Conservation (phyloP, 2,888 invertebrate species). For the Meteorus cinctellus region DNA sequence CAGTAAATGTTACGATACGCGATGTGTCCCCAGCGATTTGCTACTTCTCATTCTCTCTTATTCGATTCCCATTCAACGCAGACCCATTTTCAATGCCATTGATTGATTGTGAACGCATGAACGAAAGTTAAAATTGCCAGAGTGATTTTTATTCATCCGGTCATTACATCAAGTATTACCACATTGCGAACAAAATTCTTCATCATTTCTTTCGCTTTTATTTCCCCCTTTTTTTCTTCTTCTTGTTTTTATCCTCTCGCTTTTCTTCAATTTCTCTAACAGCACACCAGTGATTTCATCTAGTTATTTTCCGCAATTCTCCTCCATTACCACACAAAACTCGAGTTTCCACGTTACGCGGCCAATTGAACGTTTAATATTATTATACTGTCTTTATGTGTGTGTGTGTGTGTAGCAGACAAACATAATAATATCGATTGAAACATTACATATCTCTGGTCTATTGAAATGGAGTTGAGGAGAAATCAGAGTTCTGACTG, state of each 20-base stretch:
- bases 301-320: constrained; percentile 1
- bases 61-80: constrained; percentile 8
- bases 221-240: background rate
- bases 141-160: constrained; percentile 25
- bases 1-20: constrained; percentile 34
- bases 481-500: no score
- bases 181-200: background rate
- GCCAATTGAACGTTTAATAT: constrained; percentile 8
- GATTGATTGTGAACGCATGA: constrained; percentile 29
- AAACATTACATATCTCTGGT: background rate
- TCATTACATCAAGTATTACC: constrained; percentile 12
- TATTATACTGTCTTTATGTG: background rate
- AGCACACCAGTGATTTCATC: background rate
- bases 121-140: constrained; percentile 8
- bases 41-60: constrained; percentile 25
- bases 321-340: background rate
- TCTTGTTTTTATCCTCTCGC: background rate
- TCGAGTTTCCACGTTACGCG: background rate
- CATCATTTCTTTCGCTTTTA: background rate
- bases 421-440: background rate
- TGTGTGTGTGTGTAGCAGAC: background rate
- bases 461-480: no score
- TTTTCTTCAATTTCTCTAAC: background rate
- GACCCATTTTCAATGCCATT: constrained; percentile 11
- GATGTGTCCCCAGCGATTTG: constrained; percentile 19